Evolutionary conservation across 2,888 invertebrate genomes (phyloP).

Genomic region (Lamellibrachia satsuma): DNA sequence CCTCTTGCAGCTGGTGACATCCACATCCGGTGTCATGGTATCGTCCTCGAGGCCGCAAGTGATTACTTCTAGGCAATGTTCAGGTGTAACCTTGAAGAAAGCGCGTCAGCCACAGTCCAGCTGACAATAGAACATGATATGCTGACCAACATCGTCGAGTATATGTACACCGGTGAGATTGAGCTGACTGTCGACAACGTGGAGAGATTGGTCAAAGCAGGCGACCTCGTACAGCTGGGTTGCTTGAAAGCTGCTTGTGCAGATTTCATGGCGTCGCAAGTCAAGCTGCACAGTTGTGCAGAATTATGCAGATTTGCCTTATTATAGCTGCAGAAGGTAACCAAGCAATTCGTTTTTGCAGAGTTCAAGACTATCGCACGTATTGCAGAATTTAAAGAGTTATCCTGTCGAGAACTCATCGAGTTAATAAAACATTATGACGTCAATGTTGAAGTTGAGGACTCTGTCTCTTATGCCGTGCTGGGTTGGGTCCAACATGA

Average conservation of each 20-base stretch:
- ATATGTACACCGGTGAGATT: conserved; percentile 37
- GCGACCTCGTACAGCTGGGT: conserved; percentile 35
- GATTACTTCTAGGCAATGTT: background rate
- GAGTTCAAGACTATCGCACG: conserved; percentile 34
- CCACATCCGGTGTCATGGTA: background rate
- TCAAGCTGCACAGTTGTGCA: conserved; percentile 36
- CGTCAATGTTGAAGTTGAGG: conserved; percentile 34
- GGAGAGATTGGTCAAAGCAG: conserved; percentile 36
- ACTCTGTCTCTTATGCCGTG: conserved; percentile 36
- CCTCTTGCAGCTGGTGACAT: no score
- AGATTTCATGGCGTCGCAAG: conserved; percentile 33
- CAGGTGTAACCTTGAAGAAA: background rate
- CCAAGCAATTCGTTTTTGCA: conserved; percentile 29
- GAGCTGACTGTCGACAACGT: conserved; percentile 37
- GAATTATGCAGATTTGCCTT: conserved; percentile 37
- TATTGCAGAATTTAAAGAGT: conserved; percentile 31
- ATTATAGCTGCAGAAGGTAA: conserved; percentile 28
- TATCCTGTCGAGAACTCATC: conserved; percentile 34
- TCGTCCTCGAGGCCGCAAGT: background rate
- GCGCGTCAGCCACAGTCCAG: conserved; percentile 14
- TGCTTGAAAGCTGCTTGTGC: conserved; percentile 36
- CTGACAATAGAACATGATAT: background rate
- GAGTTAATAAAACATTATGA: conserved; percentile 36
- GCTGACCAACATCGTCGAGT: conserved; percentile 30
- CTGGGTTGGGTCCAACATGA: conserved; percentile 31